These are phyloP conservation scores for Oegoconia quadripuncta DNA, from an alignment of 2,888 invertebrate genomes.

Conservation along the genomic window DNA sequence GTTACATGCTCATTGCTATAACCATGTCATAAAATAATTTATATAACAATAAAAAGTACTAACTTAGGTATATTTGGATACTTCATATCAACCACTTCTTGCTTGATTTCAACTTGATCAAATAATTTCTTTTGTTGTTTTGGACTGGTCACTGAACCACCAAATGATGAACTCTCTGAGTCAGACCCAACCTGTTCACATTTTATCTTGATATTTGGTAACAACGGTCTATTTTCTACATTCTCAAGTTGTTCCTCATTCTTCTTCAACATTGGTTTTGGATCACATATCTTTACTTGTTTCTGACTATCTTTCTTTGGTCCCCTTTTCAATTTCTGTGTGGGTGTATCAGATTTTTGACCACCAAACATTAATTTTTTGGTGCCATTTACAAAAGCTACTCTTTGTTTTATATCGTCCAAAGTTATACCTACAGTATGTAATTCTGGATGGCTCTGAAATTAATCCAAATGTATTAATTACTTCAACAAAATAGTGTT, in stretches of 20 bases:
- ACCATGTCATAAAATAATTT: background rate
- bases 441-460: constrained; percentile 85
- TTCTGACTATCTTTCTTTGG: constrained; percentile 55
- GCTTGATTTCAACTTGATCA: constrained; percentile 56
- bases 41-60: constrained; percentile 28
- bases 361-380: constrained; percentile 71
- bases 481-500: background rate
- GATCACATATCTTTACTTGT: constrained; percentile 37
- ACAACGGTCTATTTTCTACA: constrained; percentile 52
- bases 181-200: constrained; percentile 65
- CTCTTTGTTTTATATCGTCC: constrained; percentile 79
- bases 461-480: constrained; percentile 18
- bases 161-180: constrained; percentile 71
- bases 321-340: constrained; percentile 52
- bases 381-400: constrained; percentile 68
- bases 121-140: constrained; percentile 55
- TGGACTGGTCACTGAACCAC: constrained; percentile 65
- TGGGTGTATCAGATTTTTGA: constrained; percentile 48
- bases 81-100: constrained; percentile 53
- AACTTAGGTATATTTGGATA: constrained; percentile 46
- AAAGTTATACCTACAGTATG: constrained; percentile 87
- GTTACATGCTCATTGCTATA: background rate
- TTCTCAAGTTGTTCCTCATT: constrained; percentile 52
- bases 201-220: constrained; percentile 67
- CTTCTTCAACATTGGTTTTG: constrained; percentile 46